Percentiles rank a stretch among this genome's conserved stretches.
These are phyloP conservation scores for Idaea aversata DNA, from an alignment of 2,888 invertebrate species.

Conservation along the genomic window DNA sequence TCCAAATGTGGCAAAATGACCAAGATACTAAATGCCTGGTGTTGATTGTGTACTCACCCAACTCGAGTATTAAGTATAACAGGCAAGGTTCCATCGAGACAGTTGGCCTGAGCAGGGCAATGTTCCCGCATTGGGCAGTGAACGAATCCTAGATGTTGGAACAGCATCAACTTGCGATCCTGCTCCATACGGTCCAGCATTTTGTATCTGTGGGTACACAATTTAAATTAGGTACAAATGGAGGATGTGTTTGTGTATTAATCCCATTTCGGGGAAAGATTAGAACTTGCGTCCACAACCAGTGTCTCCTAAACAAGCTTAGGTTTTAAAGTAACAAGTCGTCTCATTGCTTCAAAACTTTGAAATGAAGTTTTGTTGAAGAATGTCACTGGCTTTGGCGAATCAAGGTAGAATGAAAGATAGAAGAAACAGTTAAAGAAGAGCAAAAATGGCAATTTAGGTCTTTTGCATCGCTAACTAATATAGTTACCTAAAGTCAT, in stretches of 20 bases:
- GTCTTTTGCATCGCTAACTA: no score
- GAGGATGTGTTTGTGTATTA: no score
- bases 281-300: not conserved
- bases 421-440: no score
- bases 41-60: constrained; percentile 56
- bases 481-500: constrained; percentile 94
- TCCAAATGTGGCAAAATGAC: no score
- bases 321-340: no score
- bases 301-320: not conserved
- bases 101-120: constrained; percentile 91
- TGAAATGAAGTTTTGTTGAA: no score
- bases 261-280: not conserved
- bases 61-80: constrained; percentile 71
- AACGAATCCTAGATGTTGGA: constrained; percentile 97
- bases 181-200: constrained; percentile 96
- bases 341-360: no score
- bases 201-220: constrained; percentile 85
- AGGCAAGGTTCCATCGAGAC: constrained; percentile 63
- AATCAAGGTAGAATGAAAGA: no score
- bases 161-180: constrained; percentile 95
- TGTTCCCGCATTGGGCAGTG: constrained; percentile 97
- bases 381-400: no score
- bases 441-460: no score
- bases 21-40: no score
- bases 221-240: not conserved